Evolutionary conservation across 64 coral and sea anemone genomes (phyloP).

Genomic region (Platygyra sinensis): DNA sequence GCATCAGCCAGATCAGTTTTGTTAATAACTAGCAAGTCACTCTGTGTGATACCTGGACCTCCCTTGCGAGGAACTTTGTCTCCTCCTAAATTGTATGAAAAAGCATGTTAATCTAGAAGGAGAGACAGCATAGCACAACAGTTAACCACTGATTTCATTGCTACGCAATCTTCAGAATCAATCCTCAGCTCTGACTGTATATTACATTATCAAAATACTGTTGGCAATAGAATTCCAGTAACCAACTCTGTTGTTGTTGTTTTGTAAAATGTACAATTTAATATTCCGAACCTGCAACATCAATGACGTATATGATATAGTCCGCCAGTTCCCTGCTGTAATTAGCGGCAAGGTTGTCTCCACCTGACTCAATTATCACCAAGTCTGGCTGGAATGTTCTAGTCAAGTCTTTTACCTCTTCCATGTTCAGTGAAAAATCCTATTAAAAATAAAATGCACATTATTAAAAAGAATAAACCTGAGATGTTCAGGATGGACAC

Average conservation of each 20-base stretch:
- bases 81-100: conserved; percentile 27
- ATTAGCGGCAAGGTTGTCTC: conserved; percentile 79
- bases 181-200: too few relatives aligned
- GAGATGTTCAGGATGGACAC: too few relatives aligned
- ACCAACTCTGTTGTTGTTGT: neutral
- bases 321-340: conserved; percentile 82
- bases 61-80: conserved; percentile 89
- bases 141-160: too few relatives aligned
- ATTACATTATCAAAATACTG: too few relatives aligned
- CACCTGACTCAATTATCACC: conserved; percentile 88
- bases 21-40: conserved; percentile 77
- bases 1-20: conserved; percentile 82
- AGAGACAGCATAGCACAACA: too few relatives aligned
- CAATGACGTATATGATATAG: conserved; percentile 85
- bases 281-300: conserved; percentile 62
- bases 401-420: conserved; percentile 82
- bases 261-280: neutral
- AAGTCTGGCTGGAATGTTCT: conserved; percentile 78
- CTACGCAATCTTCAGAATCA: too few relatives aligned
- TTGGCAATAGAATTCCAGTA: neutral
- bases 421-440: conserved; percentile 91
- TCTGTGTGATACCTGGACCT: conserved; percentile 84
- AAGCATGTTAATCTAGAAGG: neutral
- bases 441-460: neutral
- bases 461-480: too few relatives aligned